Percentiles rank a stretch among this genome's conserved stretches.
phyloP scores from a whole-genome alignment of 2,113 vertebrate genomes.

The Pelusios castaneus region DNA sequence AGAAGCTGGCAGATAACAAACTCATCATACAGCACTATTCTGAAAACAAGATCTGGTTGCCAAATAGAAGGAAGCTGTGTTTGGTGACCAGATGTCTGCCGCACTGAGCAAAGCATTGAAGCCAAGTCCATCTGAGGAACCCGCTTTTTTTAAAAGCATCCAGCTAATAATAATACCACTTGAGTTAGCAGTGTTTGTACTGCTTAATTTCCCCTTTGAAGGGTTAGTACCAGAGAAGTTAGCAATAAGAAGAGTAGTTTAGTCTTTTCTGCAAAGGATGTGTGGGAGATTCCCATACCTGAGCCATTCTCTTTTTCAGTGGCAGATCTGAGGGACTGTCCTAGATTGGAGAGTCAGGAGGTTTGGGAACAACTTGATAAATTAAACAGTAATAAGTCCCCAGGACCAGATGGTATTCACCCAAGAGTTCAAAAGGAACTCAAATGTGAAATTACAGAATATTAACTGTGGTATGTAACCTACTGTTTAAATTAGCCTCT shows the following conservation, averaged over 20 bases:
- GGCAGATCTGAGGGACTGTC: background rate
- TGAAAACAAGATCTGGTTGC: conserved; percentile 63
- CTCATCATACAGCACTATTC: conserved; percentile 59
- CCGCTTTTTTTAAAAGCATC: conserved; percentile 55
- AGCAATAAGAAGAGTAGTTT: background rate
- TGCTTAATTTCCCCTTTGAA: background rate
- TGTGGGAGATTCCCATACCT: background rate
- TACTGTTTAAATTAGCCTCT: background rate
- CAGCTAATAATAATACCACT: conserved; percentile 62
- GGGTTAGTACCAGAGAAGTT: background rate
- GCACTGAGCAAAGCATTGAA: background rate
- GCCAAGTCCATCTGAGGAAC: conserved; percentile 37
- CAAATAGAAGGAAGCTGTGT: conserved; percentile 55
- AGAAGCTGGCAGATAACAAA: conserved; percentile 30
- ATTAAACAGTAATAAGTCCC: background rate
- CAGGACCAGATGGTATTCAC: background rate
- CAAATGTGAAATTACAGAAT: background rate
- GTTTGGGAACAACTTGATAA: background rate
- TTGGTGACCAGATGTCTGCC: conserved; percentile 52
- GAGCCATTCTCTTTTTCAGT: background rate
- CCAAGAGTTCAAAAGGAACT: background rate
- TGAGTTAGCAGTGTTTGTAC: background rate
- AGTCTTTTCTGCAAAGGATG: background rate
- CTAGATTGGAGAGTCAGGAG: background rate
- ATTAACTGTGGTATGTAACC: background rate